A percentile compares a stretch with the other conserved stretches of the same genome.
Conservation (phyloP, 92 coral and sea anemone species). For the Zoanthus gigantus region DNA sequence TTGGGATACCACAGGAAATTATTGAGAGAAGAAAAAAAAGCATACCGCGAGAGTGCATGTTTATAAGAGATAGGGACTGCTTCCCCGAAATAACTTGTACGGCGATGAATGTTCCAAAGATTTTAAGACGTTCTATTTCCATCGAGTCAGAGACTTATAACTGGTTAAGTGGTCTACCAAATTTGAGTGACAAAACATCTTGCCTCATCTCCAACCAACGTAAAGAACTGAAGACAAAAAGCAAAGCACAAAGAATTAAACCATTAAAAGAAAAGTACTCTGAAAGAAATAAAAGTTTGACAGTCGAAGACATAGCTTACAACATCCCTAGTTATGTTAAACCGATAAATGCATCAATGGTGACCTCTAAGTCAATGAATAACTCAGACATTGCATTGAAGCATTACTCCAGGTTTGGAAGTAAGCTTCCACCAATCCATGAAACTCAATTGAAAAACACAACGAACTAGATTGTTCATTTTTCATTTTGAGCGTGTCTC, state of each 20-base stretch:
- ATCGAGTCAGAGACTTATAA: slow-evolving; percentile 74
- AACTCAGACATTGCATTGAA: background rate
- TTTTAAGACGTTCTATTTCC: slow-evolving; percentile 76
- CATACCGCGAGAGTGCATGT: slow-evolving; percentile 40
- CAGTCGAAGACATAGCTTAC: slow-evolving; percentile 65
- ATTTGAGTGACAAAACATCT: slow-evolving; percentile 32
- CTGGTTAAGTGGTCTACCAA: slow-evolving; percentile 77
- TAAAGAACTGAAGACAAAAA: background rate
- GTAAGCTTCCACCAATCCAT: background rate
- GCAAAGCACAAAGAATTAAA: background rate
- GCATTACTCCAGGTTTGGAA: background rate
- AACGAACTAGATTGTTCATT: too few relatives aligned
- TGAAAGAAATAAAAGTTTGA: slow-evolving; percentile 51
- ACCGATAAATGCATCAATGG: background rate
- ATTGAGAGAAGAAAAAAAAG: slow-evolving; percentile 29
- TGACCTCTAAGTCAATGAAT: background rate
- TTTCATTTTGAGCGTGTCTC: too few relatives aligned
- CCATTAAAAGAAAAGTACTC: background rate
- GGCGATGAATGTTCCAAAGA: slow-evolving; percentile 67
- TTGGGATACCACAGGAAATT: background rate
- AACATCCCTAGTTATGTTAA: slow-evolving; percentile 46
- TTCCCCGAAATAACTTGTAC: slow-evolving; percentile 74
- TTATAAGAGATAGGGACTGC: slow-evolving; percentile 41
- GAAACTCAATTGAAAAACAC: background rate
- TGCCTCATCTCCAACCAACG: background rate